Base-by-base conservation (phyloP, 2,797 vertebrate species). In the Dendrocincla fuliginosa region DNA sequence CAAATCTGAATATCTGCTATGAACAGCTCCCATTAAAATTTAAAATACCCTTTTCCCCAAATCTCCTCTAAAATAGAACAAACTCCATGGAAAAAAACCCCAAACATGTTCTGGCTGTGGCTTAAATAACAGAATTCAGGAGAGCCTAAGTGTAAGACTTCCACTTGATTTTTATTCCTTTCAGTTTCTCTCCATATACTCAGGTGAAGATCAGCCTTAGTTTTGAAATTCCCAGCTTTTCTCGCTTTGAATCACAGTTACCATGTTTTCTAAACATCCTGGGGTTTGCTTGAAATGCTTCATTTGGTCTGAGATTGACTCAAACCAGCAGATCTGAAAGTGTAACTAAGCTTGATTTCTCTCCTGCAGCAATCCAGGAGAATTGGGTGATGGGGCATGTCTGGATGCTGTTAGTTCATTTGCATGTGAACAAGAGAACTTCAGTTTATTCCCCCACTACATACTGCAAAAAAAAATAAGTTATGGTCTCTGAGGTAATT, bases 41-140 rank as follows among this genome's bases (percentile, higher is more conserved):
- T 70, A 23, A 94, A 85, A 56, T 30, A 46, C 3, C 3, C 1
- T 68, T 75, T 90, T 46, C 24, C 28, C 5, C 30, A 86, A 55
- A 57, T 4, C 32, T 75, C 5, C 7, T 90, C 13, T 75, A 30
- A 71, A 76, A 55, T 5, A 77, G 60, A 73, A 39, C 17, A 69
- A 77, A 60, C 37, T 71, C 4, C 2, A 4, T 25, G 39, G 10
- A 27, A 74, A 84, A 70, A 39, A 0, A 0, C 1, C 10, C 49
- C 25, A 50, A 28, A 11, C 5, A 4, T 2, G 1, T 88, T 84
- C 42, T 79, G 47, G 7, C 44, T 84, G 23, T 89, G 35, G 8
- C 46, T 84, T 75, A 69, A 68, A 18, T 55, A 86, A 46, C 50
- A 81, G 65, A 61, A 65, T 52, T 64, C 15, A 35, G 32, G 30